Evolutionary conservation across 2,888 invertebrate species (phyloP).

Genomic region (Tolmerus cingulatus): DNA sequence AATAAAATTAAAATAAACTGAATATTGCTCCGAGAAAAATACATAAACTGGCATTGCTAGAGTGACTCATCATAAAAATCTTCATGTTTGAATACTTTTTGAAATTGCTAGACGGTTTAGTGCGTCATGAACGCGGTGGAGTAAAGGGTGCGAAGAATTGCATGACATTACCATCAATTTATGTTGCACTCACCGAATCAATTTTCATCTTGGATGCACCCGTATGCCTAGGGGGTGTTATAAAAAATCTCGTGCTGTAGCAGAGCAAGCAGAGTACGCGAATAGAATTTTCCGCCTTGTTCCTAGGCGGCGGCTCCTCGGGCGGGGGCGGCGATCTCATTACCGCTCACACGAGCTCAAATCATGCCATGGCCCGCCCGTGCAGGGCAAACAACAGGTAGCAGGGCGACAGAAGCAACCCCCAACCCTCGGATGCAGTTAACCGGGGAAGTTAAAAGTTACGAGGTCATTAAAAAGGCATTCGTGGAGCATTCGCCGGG

Average conservation of each 20-base stretch:
- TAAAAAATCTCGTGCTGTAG: not conserved
- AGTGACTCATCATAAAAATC: not conserved
- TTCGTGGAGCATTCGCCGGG: not conserved
- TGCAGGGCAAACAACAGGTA: not conserved
- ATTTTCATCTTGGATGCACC: constrained; percentile 6
- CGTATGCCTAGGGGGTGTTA: not conserved
- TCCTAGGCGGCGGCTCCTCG: not conserved
- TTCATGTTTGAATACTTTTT: not conserved
- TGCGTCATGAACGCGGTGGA: not conserved
- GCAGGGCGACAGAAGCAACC: not conserved
- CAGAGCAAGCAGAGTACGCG: not conserved
- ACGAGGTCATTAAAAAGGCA: constrained; percentile 27
- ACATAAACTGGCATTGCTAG: too few species aligned
- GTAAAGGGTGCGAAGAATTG: not conserved
- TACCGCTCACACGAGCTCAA: not conserved
- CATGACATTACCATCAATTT: not conserved
- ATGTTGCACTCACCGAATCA: not conserved
- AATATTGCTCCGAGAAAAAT: too few species aligned
- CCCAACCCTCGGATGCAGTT: constrained; percentile 7
- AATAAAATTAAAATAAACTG: too few species aligned
- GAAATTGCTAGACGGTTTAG: not conserved
- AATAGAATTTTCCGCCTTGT: not conserved
- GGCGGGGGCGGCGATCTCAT: not conserved
- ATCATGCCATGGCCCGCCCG: not conserved
- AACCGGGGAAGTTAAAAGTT: constrained; percentile 31